Conservation (phyloP, 2,113 vertebrate genomes). For the Ctenomys sociabilis region DNA sequence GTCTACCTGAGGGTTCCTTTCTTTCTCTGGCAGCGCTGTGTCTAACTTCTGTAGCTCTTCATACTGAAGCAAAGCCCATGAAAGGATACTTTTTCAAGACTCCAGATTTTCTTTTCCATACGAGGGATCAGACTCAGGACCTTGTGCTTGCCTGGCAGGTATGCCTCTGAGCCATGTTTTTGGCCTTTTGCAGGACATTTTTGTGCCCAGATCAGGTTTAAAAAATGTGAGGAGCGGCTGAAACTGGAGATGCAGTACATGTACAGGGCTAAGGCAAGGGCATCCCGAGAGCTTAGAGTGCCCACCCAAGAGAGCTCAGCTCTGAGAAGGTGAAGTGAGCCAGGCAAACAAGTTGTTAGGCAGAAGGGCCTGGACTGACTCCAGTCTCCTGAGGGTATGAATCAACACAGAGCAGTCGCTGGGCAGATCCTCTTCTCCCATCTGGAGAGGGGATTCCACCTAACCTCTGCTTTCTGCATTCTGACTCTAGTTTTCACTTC, state of each 20-base stretch:
- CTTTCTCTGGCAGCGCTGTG: neutral
- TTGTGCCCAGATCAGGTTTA: neutral
- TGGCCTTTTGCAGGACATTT: neutral
- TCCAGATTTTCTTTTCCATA: neutral
- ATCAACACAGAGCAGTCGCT: too few species aligned
- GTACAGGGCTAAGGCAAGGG: neutral
- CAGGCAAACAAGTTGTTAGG: neutral
- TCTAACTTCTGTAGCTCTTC: neutral
- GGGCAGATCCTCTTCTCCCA: neutral
- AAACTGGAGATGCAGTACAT: neutral
- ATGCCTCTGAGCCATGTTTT: too few species aligned
- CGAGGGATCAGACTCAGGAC: too few species aligned
- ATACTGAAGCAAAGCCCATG: conserved; percentile 27
- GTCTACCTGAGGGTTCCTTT: neutral
- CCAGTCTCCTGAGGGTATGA: too few species aligned
- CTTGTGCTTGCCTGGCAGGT: too few species aligned
- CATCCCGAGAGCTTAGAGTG: neutral
- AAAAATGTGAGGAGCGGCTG: neutral
- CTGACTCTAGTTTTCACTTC: neutral
- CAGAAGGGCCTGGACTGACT: neutral
- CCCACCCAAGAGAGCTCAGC: neutral
- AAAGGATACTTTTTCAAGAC: neutral
- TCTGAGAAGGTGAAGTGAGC: neutral
- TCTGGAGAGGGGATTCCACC: neutral
- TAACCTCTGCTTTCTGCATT: neutral